These are phyloP conservation scores for Scaptomyza flava DNA, from an alignment of 2,888 invertebrate species.

Conservation along the genomic window DNA sequence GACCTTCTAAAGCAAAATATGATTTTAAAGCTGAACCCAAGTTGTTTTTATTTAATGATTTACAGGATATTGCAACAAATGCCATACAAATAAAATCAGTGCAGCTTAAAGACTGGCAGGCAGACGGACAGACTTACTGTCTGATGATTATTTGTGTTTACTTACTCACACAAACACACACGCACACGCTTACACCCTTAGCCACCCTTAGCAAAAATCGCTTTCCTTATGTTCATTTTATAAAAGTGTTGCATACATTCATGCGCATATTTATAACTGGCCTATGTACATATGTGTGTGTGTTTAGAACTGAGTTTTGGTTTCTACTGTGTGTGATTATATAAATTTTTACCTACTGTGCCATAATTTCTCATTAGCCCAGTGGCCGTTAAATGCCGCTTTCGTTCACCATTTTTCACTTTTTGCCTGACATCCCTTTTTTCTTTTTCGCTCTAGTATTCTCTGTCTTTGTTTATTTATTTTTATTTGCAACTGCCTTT, in stretches of 20 bases:
- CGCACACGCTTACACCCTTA: conserved; percentile 27
- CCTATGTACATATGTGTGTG: conserved; percentile 18
- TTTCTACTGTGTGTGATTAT: conserved; percentile 34
- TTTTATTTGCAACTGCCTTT: neutral
- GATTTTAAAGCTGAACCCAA: too few relatives aligned
- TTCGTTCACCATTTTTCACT: conserved; percentile 60
- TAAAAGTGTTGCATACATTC: conserved; percentile 53
- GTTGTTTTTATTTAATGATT: too few relatives aligned
- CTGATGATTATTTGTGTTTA: conserved; percentile 77
- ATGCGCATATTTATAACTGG: neutral
- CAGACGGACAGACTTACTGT: conserved; percentile 59
- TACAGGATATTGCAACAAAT: conserved; percentile 31
- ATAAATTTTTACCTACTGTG: conserved; percentile 62
- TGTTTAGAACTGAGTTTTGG: conserved; percentile 5
- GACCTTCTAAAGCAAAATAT: too few relatives aligned
- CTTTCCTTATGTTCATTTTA: conserved; percentile 47
- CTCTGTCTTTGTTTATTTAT: neutral
- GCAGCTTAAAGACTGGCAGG: conserved; percentile 44
- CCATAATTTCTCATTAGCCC: conserved; percentile 83
- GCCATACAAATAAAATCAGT: conserved; percentile 65
- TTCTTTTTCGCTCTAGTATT: neutral
- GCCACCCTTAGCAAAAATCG: conserved; percentile 2
- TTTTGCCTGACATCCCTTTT: conserved; percentile 28
- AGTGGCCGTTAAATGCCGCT: conserved; percentile 74
- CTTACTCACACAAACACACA: conserved; percentile 41